These are phyloP conservation scores for Megalops atlanticus DNA, from an alignment of 2,113 vertebrate species.

Conservation along the genomic window DNA sequence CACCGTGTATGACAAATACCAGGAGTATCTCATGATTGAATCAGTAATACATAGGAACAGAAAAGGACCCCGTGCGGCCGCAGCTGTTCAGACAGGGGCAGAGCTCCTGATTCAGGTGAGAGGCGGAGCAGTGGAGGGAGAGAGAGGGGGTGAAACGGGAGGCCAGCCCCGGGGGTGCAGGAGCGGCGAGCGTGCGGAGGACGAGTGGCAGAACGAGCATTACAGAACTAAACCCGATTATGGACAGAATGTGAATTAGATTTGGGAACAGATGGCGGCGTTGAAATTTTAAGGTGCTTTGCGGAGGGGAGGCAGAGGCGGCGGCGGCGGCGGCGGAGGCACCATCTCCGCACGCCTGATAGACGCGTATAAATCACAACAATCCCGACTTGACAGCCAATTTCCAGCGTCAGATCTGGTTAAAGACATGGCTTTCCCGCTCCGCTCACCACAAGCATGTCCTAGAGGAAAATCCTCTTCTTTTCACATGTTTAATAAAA, in stretches of 20 bases:
- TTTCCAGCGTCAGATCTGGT: constrained; percentile 99
- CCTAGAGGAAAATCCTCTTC: constrained; percentile 74
- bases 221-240: constrained; percentile 97
- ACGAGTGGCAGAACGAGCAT: constrained; percentile 83
- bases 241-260: constrained; percentile 93
- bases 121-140: neutral
- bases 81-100: too few species aligned
- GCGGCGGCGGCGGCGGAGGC: constrained; percentile 80
- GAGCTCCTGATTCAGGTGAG: too few species aligned
- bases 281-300: constrained; percentile 95
- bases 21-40: too few species aligned
- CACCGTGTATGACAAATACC: too few species aligned
- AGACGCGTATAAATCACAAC: constrained; percentile 98
- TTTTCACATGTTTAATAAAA: constrained; percentile 78
- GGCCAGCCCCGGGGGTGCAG: neutral
- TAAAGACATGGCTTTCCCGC: constrained; percentile 90
- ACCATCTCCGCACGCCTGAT: constrained; percentile 76
- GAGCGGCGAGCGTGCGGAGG: constrained; percentile 30
- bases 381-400: constrained; percentile 98
- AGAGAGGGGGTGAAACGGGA: constrained; percentile 6
- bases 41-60: too few species aligned
- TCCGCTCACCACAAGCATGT: constrained; percentile 69
- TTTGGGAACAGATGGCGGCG: constrained; percentile 97
- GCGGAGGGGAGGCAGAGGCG: too few species aligned
- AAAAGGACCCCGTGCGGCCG: too few species aligned